Percentiles rank a stretch among this genome's conserved stretches.
Conservation (phyloP, 2,888 invertebrate genomes). For the Crepidodera aurea region DNA sequence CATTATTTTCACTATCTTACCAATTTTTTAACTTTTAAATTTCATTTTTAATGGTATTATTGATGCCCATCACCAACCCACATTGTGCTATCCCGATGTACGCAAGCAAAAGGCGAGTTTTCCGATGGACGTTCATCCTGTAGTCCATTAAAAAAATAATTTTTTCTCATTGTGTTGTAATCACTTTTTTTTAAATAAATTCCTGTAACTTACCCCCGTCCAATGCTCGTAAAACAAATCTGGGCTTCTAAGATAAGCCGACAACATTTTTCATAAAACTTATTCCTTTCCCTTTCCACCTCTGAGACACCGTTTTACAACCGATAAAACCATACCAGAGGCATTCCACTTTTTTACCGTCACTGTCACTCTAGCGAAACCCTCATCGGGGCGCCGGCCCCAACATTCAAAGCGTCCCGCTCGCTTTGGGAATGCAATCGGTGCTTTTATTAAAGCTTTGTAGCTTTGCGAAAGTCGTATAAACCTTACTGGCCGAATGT, state of each 20-base stretch:
- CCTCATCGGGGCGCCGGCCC: not conserved
- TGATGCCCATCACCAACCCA: no score
- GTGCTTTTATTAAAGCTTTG: not conserved
- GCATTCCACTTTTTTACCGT: conserved; percentile 1
- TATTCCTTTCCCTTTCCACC: not conserved
- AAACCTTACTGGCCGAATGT: conserved; percentile 10
- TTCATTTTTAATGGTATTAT: no score
- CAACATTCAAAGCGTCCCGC: not conserved
- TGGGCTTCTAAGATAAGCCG: conserved; percentile 33
- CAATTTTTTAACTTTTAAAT: no score
- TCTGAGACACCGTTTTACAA: conserved; percentile 44
- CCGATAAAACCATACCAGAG: conserved; percentile 43
- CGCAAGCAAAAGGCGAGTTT: no score
- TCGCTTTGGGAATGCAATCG: no score
- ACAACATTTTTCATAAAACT: conserved; percentile 30
- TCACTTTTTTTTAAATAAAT: no score
- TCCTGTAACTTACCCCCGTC: conserved; percentile 46
- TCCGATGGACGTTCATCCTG: no score
- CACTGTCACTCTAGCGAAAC: not conserved
- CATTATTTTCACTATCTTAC: no score
- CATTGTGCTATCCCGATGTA: no score
- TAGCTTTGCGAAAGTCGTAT: conserved; percentile 2
- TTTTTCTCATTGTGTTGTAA: no score
- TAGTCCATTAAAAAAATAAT: no score
- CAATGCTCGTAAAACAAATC: conserved; percentile 46